These are phyloP conservation scores for Serripes groenlandicus DNA, from an alignment of 2,888 invertebrate species.

Conservation along the genomic window DNA sequence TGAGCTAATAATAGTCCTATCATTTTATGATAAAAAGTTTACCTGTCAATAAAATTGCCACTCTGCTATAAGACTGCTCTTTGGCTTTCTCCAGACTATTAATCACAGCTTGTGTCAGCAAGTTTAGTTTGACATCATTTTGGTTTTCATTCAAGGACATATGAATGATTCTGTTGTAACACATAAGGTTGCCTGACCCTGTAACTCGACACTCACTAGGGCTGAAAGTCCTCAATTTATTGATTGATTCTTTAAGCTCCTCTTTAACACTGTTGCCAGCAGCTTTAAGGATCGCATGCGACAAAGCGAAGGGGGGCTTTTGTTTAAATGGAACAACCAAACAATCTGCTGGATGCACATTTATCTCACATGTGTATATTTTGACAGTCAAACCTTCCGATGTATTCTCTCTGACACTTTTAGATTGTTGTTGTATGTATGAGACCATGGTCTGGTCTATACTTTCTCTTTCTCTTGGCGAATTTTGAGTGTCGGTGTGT, in stretches of 20 bases:
- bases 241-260: neutral
- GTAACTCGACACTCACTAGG: constrained; percentile 5
- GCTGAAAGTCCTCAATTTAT: neutral
- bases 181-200: neutral
- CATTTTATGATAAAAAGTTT: too few relatives aligned
- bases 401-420: too few relatives aligned
- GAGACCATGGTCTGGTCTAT: too few relatives aligned
- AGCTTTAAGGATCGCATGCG: neutral
- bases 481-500: too few relatives aligned
- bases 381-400: neutral
- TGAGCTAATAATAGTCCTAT: too few relatives aligned
- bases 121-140: neutral
- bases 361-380: neutral
- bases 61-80: neutral
- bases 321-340: neutral
- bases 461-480: too few relatives aligned
- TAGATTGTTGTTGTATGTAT: too few relatives aligned
- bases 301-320: neutral
- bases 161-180: neutral
- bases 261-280: neutral
- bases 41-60: neutral
- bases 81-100: neutral
- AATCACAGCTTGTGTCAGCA: neutral
- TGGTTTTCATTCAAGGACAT: constrained; percentile 5
- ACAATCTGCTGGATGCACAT: neutral